Conservation (phyloP, 1,140 invertebrate genomes). For the Pteromalus puparum region DNA sequence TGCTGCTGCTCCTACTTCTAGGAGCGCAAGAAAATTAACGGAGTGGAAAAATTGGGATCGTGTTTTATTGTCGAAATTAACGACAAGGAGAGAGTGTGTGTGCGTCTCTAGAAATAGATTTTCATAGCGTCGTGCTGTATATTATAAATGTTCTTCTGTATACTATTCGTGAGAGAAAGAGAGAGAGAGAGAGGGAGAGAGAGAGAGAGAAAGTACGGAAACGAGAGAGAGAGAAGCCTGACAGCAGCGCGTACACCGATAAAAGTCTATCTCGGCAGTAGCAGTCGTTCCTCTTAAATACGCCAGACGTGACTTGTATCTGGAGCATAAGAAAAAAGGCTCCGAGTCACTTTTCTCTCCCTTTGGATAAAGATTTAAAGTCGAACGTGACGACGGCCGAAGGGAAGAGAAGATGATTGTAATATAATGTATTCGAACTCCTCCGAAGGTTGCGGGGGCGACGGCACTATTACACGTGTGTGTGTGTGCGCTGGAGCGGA, state of each 20-base stretch:
- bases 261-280: neutral
- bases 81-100: too few relatives aligned
- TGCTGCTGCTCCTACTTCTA: neutral
- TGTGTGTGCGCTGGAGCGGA: neutral
- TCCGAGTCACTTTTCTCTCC: neutral
- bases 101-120: neutral
- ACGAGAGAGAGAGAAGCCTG: neutral
- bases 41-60: neutral
- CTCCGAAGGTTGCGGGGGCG: neutral
- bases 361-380: constrained; percentile 34
- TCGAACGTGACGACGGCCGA: constrained; percentile 17
- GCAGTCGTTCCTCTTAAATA: constrained; percentile 24
- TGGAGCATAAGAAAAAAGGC: neutral
- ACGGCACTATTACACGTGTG: neutral
- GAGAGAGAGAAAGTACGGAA: neutral
- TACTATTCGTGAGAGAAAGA: too few relatives aligned
- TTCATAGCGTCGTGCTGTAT: too few relatives aligned
- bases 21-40: neutral
- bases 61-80: neutral
- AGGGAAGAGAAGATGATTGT: neutral
- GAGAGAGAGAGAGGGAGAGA: neutral
- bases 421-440: neutral
- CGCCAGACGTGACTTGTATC: constrained; percentile 31
- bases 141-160: too few relatives aligned
- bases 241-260: neutral